Conservation (phyloP, 64 coral and sea anemone species). For the Dendronephthya gigantea region DNA sequence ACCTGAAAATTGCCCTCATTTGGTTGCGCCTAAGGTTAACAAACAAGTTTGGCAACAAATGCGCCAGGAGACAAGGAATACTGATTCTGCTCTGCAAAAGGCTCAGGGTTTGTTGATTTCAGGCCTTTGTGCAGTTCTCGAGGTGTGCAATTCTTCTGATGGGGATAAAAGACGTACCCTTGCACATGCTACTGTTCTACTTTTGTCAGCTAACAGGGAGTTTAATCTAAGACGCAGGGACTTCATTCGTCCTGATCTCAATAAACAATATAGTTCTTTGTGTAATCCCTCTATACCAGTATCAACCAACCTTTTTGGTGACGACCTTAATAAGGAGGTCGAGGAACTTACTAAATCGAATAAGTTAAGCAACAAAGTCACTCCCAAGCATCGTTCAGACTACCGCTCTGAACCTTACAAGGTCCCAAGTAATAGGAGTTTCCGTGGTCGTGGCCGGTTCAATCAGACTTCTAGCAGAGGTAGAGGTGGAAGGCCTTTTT, state of each 20-base stretch:
- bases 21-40: constrained; percentile 28
- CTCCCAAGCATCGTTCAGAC: neutral
- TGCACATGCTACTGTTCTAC: constrained; percentile 24
- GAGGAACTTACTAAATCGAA: constrained; percentile 20
- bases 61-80: constrained; percentile 8
- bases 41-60: constrained; percentile 35
- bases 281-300: constrained; percentile 21
- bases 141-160: constrained; percentile 32
- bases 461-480: neutral
- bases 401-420: neutral
- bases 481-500: neutral
- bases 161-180: constrained; percentile 26
- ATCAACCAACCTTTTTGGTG: constrained; percentile 26
- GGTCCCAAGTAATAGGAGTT: neutral
- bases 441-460: neutral
- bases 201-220: constrained; percentile 30
- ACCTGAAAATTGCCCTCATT: constrained; percentile 37
- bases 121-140: constrained; percentile 31
- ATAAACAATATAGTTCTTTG: constrained; percentile 20
- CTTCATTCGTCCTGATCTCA: constrained; percentile 6
- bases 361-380: neutral
- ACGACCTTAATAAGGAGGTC: constrained; percentile 19
- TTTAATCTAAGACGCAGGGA: constrained; percentile 33
- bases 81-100: constrained; percentile 27
- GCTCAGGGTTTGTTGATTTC: constrained; percentile 19